Evolutionary conservation across 2,113 vertebrate species (phyloP).

Genomic region (Gobio gobio): DNA sequence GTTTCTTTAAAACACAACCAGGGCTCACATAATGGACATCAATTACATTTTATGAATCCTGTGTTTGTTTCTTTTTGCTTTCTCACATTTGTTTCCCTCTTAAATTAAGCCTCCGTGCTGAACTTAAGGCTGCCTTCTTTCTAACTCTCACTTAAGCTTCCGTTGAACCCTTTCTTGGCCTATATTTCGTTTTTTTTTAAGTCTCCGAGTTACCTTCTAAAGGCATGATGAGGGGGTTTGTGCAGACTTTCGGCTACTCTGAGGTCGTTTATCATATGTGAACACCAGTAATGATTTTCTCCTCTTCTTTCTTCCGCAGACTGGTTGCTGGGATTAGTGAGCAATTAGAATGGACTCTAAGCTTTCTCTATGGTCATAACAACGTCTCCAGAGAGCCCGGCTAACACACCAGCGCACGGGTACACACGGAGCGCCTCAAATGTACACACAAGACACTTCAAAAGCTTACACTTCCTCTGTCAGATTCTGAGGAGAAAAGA

Average conservation of each 20-base stretch:
- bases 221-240: slow-evolving; percentile 14
- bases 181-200: background rate
- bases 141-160: background rate
- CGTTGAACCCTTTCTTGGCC: background rate
- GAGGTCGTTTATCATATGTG: slow-evolving; percentile 32
- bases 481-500: slow-evolving; percentile 29
- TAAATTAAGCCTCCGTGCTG: background rate
- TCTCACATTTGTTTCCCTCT: background rate
- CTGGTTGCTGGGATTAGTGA: slow-evolving; percentile 30
- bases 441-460: slow-evolving; percentile 16
- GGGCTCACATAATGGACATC: background rate
- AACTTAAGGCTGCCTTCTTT: background rate
- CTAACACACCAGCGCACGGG: slow-evolving; percentile 15
- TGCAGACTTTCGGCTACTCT: slow-evolving; percentile 9
- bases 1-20: background rate
- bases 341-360: slow-evolving; percentile 40
- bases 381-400: background rate
- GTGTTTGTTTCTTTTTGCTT: background rate
- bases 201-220: background rate
- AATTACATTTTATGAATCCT: background rate
- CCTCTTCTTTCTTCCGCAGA: slow-evolving; percentile 4
- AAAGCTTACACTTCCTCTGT: slow-evolving; percentile 41
- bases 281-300: slow-evolving; percentile 29
- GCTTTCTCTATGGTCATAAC: slow-evolving; percentile 20
- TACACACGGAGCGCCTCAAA: slow-evolving; percentile 12